phyloP scores from a whole-genome alignment of 2,797 vertebrate genomes.

The Amblyopsis hoosieri region DNA sequence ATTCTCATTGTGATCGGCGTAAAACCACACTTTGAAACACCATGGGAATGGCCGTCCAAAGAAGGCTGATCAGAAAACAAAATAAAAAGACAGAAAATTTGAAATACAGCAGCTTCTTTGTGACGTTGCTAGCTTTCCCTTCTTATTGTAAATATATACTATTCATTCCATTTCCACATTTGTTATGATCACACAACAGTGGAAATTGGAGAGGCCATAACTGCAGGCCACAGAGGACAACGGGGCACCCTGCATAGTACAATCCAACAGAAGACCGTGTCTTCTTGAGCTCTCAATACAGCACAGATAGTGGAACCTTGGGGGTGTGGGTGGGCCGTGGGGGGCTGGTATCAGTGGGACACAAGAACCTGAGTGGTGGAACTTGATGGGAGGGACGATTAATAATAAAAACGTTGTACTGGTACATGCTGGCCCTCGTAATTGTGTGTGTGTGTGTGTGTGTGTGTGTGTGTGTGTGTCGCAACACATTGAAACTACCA shows the following conservation, averaged over 20 bases:
- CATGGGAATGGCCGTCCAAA: conserved; percentile 65
- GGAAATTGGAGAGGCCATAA: conserved; percentile 58
- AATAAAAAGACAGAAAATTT: conserved; percentile 3
- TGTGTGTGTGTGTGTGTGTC: conserved; percentile 24
- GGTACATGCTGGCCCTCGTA: conserved; percentile 54
- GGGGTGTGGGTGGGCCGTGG: neutral
- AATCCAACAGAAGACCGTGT: conserved; percentile 43
- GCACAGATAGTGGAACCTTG: conserved; percentile 35
- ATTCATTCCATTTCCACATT: conserved; percentile 49
- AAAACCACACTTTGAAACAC: conserved; percentile 64
- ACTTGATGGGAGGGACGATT: conserved; percentile 49
- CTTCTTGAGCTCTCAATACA: conserved; percentile 35
- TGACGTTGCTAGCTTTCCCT: conserved; percentile 75
- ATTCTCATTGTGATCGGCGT: conserved; percentile 70
- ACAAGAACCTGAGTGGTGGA: conserved; percentile 65
- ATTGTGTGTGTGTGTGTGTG: conserved; percentile 15
- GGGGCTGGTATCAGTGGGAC: conserved; percentile 32
- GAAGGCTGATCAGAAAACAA: conserved; percentile 40
- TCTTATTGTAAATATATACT: conserved; percentile 72
- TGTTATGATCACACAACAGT: conserved; percentile 68
- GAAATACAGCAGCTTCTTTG: conserved; percentile 71
- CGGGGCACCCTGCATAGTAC: conserved; percentile 65
- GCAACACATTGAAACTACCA: conserved; percentile 65
- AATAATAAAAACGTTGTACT: conserved; percentile 49
- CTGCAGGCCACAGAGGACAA: conserved; percentile 25